Base-by-base conservation (phyloP, 1,140 invertebrate genomes). In the Drosophila bocqueti region DNA sequence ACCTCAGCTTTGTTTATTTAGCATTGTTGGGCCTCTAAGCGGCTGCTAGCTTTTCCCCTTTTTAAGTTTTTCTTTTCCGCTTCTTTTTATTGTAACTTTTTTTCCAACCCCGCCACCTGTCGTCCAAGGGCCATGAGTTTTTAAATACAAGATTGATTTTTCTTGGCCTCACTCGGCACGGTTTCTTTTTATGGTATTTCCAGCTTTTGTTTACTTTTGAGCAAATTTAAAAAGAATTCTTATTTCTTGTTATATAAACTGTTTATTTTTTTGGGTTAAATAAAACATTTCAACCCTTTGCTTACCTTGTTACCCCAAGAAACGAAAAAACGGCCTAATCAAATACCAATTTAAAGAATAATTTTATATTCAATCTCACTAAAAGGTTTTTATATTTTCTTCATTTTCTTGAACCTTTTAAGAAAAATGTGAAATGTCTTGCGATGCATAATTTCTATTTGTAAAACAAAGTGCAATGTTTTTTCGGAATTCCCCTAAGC, bases 1-100 rank as follows among this genome's bases (percentile, higher is more conserved):
- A 85, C 71, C 79, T 63, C 24, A 52, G 55, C 49, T 77, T 78
- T 78, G 80, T 87, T 83, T 86, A 78, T 76, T 86, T 69, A 64
- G 62, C 67, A 57, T 57, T 64, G 46, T 64, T 74, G 63, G 46
- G 42, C 46, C 38, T 43, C 36, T 76, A 61, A 64, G 31, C n/a
- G 38, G 34, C 42, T 34, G 64, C 42, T 55, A 55, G 55, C 43
- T 45, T 16, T 60, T 43, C 40, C 49, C 40, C 38, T 24, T 71
- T 71, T 67, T 45, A 57, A 57, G 54, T 57, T 57, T 24, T 57
- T 57, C 54, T 40, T 57, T 42, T n/a, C 21, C 21, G 21, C 34
- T 3, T 16, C 21, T 57, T 3, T 38, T 57, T 57, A 36, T 24
- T 21, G 10, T 52, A 1, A 1, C 7, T 8, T 26, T 65, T 36